Percentiles rank a stretch among this genome's conserved stretches.
Conservation (phyloP, 2,888 invertebrate genomes). For the Slavum lentiscoides region DNA sequence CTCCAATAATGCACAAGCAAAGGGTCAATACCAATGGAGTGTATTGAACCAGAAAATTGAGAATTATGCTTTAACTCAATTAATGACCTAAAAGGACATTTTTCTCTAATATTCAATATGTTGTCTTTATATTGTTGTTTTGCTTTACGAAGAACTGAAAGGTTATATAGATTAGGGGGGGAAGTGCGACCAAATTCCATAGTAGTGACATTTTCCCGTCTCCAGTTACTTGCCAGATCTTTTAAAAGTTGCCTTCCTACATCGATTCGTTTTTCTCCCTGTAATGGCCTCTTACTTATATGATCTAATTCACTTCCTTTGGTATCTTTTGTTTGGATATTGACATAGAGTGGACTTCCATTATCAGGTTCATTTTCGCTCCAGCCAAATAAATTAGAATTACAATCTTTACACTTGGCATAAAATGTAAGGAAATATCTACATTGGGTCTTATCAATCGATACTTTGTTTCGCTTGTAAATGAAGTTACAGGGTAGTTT, state of each 20-base stretch:
- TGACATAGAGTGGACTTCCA: background rate
- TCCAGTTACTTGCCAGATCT: slow-evolving; percentile 6
- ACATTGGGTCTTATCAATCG: background rate
- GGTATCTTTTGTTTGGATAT: background rate
- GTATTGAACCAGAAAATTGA: slow-evolving; percentile 1
- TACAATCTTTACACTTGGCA: background rate
- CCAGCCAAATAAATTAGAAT: background rate
- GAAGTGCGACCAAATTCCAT: slow-evolving; percentile 11
- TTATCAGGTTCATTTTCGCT: background rate
- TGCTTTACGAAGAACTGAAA: background rate
- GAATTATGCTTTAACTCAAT: slow-evolving; percentile 4
- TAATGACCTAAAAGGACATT: background rate
- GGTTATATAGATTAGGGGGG: background rate
- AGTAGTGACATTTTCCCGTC: background rate
- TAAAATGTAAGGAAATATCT: background rate
- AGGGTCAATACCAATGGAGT: background rate
- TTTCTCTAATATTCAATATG: background rate
- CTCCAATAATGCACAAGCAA: slow-evolving; percentile 1
- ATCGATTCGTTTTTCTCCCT: background rate
- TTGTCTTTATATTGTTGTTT: slow-evolving; percentile 10
- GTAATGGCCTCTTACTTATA: background rate
- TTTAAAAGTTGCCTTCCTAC: background rate
- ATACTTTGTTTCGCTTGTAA: background rate
- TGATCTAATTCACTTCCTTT: background rate
- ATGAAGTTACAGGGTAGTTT: background rate